phyloP scores from a whole-genome alignment of 2,888 invertebrate species.

The Thysanoteuthis rhombus region DNA sequence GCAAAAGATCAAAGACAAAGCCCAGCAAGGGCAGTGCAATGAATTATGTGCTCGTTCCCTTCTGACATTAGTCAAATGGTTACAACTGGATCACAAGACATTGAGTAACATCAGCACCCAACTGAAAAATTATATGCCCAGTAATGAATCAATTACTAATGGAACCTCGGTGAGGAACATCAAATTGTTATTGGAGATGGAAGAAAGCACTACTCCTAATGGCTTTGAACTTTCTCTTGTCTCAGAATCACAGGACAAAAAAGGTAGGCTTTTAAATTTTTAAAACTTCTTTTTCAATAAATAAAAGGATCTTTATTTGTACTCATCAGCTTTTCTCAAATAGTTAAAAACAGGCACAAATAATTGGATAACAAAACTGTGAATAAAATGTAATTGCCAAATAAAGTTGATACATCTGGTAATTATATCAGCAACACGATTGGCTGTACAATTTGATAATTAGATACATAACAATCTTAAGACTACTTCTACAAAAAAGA shows the following conservation, averaged over 20 bases:
- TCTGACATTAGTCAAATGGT: conserved; percentile 66
- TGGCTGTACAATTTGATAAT: no score
- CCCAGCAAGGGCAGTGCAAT: conserved; percentile 41
- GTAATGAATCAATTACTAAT: conserved; percentile 41
- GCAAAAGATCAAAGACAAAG: conserved; percentile 38
- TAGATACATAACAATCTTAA: no score
- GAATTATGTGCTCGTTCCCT: conserved; percentile 63
- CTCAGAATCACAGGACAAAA: conserved; percentile 24
- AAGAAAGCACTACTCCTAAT: conserved; percentile 45
- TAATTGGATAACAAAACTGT: no score
- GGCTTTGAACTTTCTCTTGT: conserved; percentile 36
- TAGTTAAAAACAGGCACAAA: no score
- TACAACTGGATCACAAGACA: conserved; percentile 61
- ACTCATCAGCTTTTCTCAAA: no score
- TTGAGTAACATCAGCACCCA: conserved; percentile 49
- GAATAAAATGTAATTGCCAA: no score
- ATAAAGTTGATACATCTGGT: no score
- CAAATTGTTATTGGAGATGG: conserved; percentile 51
- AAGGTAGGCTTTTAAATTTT: not conserved
- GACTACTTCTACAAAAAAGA: no score
- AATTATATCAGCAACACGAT: no score
- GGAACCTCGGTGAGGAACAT: conserved; percentile 43
- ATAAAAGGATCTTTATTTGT: no score
- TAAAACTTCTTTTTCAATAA: no score
- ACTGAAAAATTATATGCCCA: conserved; percentile 37